Conservation (phyloP, 1,140 invertebrate species). For the Aphidius ervi region DNA sequence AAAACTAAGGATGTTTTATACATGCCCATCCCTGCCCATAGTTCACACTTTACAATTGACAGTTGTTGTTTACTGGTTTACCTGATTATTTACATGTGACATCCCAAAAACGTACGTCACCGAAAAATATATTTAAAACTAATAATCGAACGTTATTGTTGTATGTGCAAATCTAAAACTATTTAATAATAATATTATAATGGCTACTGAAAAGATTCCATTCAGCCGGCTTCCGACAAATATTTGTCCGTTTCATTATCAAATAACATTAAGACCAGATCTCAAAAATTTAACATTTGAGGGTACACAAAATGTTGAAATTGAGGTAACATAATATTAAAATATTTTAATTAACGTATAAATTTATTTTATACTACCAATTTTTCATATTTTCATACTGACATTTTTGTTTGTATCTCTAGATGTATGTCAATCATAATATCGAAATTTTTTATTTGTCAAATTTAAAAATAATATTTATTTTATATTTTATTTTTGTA, state of each 20-base stretch:
- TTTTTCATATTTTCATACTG: background rate
- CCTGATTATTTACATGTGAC: too few species aligned
- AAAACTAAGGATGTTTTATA: too few species aligned
- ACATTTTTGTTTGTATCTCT: conserved; percentile 10
- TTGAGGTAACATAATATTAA: conserved; percentile 63
- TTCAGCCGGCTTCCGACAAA: conserved; percentile 77
- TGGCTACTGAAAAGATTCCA: conserved; percentile 58
- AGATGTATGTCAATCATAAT: conserved; percentile 30
- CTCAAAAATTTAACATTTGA: conserved; percentile 76
- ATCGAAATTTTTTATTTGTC: conserved; percentile 11
- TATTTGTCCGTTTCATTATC: conserved; percentile 78
- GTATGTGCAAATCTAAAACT: too few species aligned
- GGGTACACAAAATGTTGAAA: conserved; percentile 71
- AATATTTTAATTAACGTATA: background rate
- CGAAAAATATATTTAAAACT: too few species aligned
- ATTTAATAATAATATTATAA: conserved; percentile 33
- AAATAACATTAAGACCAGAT: conserved; percentile 74
- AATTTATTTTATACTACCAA: background rate
- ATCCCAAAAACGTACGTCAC: too few species aligned
- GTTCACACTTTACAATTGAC: too few species aligned
- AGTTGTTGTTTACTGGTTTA: too few species aligned
- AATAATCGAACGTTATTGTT: too few species aligned
- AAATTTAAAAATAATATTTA: background rate
- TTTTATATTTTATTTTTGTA: conserved; percentile 43
- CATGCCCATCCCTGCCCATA: too few species aligned